Conservation (phyloP, 2,888 invertebrate species). For the Dasypogon diadema region DNA sequence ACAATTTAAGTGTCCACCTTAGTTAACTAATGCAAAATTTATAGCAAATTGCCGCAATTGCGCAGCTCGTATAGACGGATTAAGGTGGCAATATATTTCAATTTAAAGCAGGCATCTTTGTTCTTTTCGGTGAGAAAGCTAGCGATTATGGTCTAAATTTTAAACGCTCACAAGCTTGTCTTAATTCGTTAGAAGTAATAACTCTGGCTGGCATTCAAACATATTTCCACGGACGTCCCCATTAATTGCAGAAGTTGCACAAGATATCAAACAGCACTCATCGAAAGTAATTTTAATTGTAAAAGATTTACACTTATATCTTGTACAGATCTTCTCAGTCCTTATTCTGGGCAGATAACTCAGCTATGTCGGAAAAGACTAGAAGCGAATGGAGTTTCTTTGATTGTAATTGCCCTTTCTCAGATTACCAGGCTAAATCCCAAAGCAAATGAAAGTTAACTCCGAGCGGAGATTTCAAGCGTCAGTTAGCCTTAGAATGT, state of each 20-base stretch:
- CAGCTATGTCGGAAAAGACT: constrained; percentile 12
- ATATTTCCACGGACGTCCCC: neutral
- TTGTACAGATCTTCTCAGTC: constrained; percentile 14
- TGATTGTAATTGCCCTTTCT: constrained; percentile 43
- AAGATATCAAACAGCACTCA: constrained; percentile 31
- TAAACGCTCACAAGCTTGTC: constrained; percentile 14
- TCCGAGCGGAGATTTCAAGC: constrained; percentile 29
- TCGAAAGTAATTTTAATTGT: constrained; percentile 10
- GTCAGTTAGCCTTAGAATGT: constrained; percentile 45
- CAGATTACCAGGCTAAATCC: constrained; percentile 31
- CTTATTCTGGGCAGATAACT: constrained; percentile 12
- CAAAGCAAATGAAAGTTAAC: constrained; percentile 14
- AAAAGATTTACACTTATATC: constrained; percentile 32
- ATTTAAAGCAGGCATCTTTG: constrained; percentile 25
- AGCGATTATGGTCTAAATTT: constrained; percentile 6
- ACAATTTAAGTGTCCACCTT: constrained; percentile 63
- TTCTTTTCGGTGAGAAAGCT: constrained; percentile 9
- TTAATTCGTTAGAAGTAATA: constrained; percentile 28
- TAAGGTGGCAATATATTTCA: constrained; percentile 50
- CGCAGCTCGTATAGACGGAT: constrained; percentile 11
- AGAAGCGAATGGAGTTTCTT: constrained; percentile 29
- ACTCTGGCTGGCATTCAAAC: neutral
- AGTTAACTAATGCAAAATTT: constrained; percentile 64
- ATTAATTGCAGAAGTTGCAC: constrained; percentile 11
- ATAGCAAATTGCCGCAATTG: constrained; percentile 61